Evolutionary conservation across 2,113 vertebrate species (phyloP), one percentile per base, ranked within the genome.

Genomic region (Sterrhoptilus dennistouni): DNA sequence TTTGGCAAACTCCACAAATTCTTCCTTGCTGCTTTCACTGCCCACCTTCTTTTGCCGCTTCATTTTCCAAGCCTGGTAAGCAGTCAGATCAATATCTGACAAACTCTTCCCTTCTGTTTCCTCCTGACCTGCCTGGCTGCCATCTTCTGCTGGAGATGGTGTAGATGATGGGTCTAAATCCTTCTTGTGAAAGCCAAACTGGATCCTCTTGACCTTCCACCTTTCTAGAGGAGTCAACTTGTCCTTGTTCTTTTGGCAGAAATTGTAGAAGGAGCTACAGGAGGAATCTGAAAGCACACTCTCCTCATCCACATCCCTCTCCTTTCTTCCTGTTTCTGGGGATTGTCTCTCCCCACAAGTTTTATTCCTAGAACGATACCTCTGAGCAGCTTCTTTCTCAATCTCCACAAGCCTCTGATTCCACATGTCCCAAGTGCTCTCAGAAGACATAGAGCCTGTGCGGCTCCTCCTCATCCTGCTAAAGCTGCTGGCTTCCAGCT

Each of bases 131-230:
- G 81, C 97, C 45, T 96, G 98, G 7, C 71, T 75, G 61, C 93
- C 83, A 8, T 97, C 87, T 1, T 96, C 98, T 17, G 82, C 97
- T 54, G 91, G 96, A 66, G 95, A 83, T 57, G 76, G 60, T 50
- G 94, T 95, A 70, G 96, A 87, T 8, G 96, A 97, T 4, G 93
- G 80, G 35, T 98, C 98, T 8, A 95, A 91, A 20, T 98, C 98
- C 87, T 98, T 99, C 95, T 98, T 99, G 96, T 99, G 99, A 98
- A 99, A 99, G 14, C 99, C 99, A 68, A 99, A 99, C 65, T 99
- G 99, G 95, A 99, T 98, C 83, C 99, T 98, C 93, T 99, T 99
- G 81, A 99, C 42, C 59, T 98, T 98, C 99, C 99, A 99, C 42
- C 99, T 98, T 90, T 99, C 99, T 84, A 99, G 89, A 38, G 99